Evolutionary conservation across 2,888 invertebrate species (phyloP), one percentile per base, ranked within the genome.

Genomic region (Clusia tigrina): DNA sequence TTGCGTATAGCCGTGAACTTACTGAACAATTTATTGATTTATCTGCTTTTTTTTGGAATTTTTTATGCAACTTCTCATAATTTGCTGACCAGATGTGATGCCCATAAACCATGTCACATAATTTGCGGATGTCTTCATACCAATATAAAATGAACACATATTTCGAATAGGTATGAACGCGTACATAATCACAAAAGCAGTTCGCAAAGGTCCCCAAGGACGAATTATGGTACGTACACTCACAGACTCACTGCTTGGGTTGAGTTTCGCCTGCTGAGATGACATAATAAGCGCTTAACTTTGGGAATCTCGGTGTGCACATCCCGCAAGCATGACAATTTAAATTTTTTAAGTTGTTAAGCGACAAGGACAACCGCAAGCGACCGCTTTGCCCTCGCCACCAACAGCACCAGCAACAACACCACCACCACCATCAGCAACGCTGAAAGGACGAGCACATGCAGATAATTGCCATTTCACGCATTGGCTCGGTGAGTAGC

Each of bases 191-290:
- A 22, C 12, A 56, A 42, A 22, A 42, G 18, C 9, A n/a, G 38
- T 2, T 38, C 23, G 2, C 17, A 46, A 52, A 52, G 66, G 58
- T 74, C 76, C 76, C 76, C 67, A 70, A 64, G 75, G 76, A 68
- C 70, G 69, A 77, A 77, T 76, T 46, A 57, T 3, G 22, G 23
- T 22, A 48, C 48, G 6, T 18, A 18, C 17, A 48, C 5, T 10
- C 48, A 48, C 5, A 32, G 32, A 32, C 12, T 9, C 42, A 42
- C 9, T 17, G n/a, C n/a, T n/a, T n/a, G n/a, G n/a, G n/a, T n/a
- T n/a, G 42, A 42, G 42, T 42, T 9, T 17, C 25, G n/a, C 63
- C 52, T 32, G 56, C 25, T 17, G 58, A 24, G 56, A 24, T 55
- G 52, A 55, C 55, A 63, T 55, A 63, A 63, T 59, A 55, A 59